Evolutionary conservation across 2,888 invertebrate genomes (phyloP).

Genomic region (Dryomyza anilis): DNA sequence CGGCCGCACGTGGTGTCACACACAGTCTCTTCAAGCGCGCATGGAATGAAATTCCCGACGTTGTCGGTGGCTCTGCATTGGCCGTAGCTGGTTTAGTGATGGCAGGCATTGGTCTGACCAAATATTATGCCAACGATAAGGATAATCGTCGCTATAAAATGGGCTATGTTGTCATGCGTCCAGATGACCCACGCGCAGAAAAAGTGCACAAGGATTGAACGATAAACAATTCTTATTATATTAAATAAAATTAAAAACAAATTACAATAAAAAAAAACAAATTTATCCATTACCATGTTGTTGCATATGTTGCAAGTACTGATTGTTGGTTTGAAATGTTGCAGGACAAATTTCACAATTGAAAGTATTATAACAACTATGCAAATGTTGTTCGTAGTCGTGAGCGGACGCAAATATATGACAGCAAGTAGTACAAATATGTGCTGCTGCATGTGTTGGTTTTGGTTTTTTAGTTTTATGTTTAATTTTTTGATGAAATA

Average conservation of each 20-base stretch:
- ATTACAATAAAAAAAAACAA: not conserved
- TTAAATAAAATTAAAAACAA: not conserved
- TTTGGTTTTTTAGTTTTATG: constrained; percentile 18
- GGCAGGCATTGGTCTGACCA: constrained; percentile 61
- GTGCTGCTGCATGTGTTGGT: not conserved
- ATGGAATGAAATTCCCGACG: constrained; percentile 76
- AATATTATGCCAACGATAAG: constrained; percentile 67
- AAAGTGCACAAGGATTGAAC: constrained; percentile 65
- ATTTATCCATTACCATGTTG: not conserved
- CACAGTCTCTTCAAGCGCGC: constrained; percentile 53
- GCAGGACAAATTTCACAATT: not conserved
- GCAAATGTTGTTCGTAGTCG: too few species aligned
- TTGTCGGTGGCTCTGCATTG: constrained; percentile 67
- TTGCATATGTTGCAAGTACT: not conserved
- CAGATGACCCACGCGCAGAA: constrained; percentile 70
- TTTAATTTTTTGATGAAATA: constrained; percentile 26
- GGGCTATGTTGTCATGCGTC: constrained; percentile 68
- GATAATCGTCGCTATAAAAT: constrained; percentile 72
- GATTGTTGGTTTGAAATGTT: not conserved
- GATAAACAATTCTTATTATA: not conserved
- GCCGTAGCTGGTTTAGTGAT: constrained; percentile 67
- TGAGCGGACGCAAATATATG: constrained; percentile 9
- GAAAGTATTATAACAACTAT: not conserved
- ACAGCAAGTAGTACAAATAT: not conserved
- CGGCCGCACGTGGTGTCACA: not conserved